Conservation (phyloP, 1,140 invertebrate genomes). For the Littorina saxatilis region DNA sequence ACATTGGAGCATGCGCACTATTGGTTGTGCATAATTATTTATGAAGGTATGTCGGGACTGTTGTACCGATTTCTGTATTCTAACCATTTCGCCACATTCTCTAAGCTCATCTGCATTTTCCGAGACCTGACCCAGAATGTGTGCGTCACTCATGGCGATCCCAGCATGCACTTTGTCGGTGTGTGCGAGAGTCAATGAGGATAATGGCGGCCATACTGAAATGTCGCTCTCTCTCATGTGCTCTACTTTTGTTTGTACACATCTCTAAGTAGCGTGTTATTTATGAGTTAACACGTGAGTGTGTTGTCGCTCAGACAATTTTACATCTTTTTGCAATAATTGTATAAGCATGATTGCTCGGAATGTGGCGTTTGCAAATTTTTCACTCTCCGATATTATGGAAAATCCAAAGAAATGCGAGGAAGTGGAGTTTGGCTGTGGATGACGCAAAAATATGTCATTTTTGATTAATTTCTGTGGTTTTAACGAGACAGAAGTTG, state of each 20-base stretch:
- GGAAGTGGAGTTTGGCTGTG: slow-evolving; percentile 4
- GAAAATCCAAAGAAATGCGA: slow-evolving; percentile 15
- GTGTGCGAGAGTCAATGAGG: slow-evolving; percentile 35
- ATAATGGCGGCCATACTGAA: slow-evolving; percentile 39
- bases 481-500: neutral
- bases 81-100: slow-evolving; percentile 14
- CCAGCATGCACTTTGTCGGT: slow-evolving; percentile 35
- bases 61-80: too few relatives aligned
- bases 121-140: slow-evolving; percentile 16
- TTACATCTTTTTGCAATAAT: neutral
- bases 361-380: neutral
- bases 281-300: slow-evolving; percentile 3
- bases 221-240: neutral
- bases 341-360: neutral
- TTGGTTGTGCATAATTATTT: too few relatives aligned
- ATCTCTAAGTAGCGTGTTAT: neutral
- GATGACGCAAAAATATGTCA: neutral
- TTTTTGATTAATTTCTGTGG: neutral
- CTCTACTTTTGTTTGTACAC: slow-evolving; percentile 22
- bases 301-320: neutral
- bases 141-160: slow-evolving; percentile 39
- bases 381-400: neutral
- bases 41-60: too few relatives aligned
- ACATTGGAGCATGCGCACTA: too few relatives aligned
- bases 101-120: slow-evolving; percentile 9